phyloP scores from a whole-genome alignment of 2,797 vertebrate species.

The Synaphobranchus kaupii region DNA sequence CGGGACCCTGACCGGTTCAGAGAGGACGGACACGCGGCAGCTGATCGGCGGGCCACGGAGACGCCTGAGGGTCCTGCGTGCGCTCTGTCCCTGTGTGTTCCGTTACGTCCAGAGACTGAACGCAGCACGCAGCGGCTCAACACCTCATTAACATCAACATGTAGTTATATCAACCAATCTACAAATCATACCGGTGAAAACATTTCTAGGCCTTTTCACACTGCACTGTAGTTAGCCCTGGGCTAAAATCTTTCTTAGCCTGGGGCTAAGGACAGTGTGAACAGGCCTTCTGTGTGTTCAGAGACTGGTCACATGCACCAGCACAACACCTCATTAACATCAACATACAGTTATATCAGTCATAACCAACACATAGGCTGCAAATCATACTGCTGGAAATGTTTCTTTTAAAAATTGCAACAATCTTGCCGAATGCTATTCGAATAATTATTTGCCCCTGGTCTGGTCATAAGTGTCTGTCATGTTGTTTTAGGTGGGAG shows the following conservation, averaged over 20 bases:
- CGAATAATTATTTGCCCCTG: not conserved
- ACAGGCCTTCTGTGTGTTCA: constrained; percentile 20
- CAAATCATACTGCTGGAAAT: not conserved
- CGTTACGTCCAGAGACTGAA: constrained; percentile 46
- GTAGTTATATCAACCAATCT: not conserved
- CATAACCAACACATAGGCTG: not conserved
- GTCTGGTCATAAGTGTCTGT: not conserved
- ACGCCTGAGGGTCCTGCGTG: constrained; percentile 35
- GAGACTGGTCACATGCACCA: constrained; percentile 25
- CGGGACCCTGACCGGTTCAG: constrained; percentile 61
- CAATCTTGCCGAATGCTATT: not conserved
- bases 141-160: no score
- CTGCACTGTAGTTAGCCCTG: no score
- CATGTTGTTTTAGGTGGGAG: not conserved
- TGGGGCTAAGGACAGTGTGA: no score
- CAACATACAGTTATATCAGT: not conserved
- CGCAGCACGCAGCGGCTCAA: not conserved
- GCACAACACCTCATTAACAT: not conserved
- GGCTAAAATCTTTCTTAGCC: no score
- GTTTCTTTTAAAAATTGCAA: not conserved
- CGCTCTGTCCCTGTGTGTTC: constrained; percentile 37
- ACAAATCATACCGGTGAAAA: not conserved
- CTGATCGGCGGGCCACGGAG: constrained; percentile 58
- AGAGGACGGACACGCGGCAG: constrained; percentile 51
- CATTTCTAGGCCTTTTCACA: not conserved